These are phyloP conservation scores for Pyrocephalus nanus DNA, from an alignment of 2,797 vertebrate species.

Conservation along the genomic window DNA sequence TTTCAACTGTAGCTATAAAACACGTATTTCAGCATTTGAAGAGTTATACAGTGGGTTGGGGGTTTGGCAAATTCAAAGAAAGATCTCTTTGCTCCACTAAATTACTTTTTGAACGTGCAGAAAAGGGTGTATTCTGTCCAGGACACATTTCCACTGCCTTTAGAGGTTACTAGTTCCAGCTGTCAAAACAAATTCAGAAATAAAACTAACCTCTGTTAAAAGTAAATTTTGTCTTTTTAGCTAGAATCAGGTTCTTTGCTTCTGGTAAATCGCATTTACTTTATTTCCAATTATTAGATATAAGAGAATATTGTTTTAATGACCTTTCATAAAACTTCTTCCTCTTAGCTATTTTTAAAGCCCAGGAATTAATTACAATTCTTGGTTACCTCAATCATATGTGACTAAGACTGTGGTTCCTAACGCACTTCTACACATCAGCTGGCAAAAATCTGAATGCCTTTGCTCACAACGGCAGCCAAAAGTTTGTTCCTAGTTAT, in stretches of 20 bases:
- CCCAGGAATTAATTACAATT: not conserved
- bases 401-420: not conserved
- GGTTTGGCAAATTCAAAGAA: not conserved
- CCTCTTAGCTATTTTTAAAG: conserved; percentile 8
- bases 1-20: not conserved
- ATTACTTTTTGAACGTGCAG: not conserved
- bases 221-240: not conserved
- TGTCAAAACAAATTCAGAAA: conserved; percentile 30
- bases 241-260: not conserved
- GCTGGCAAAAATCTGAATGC: not conserved
- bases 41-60: not conserved
- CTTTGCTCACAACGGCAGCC: not conserved
- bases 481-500: not conserved
- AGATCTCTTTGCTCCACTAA: not conserved
- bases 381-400: not conserved
- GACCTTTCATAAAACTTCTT: not conserved
- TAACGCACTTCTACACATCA: not conserved
- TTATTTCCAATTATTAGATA: not conserved
- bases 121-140: not conserved
- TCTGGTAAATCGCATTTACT: not conserved
- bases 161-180: not conserved
- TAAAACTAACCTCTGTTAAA: not conserved
- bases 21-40: not conserved
- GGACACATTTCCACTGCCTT: not conserved
- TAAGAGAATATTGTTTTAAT: not conserved